Evolutionary conservation across 2,797 vertebrate genomes (phyloP), one percentile per base, ranked within the genome.

Genomic region (Vultur gryphus): DNA sequence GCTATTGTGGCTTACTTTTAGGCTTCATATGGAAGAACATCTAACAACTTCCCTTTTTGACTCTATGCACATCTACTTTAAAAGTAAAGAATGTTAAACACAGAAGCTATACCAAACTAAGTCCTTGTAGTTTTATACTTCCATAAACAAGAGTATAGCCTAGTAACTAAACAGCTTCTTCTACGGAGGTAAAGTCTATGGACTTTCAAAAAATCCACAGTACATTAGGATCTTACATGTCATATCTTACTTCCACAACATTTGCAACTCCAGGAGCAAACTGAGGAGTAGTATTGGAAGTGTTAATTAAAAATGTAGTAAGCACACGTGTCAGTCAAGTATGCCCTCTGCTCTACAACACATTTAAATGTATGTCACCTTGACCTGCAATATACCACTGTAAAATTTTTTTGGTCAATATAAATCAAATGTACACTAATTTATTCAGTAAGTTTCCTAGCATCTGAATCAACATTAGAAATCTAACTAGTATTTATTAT

Each of bases 381-480:
- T 98, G 98, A 98, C 98, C 97, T 96, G 97, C 91, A 98, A 97
- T 95, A 97, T 61, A 95, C 95, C 96, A 97, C 89, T 88, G 95
- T 97, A 97, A 98, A 97, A 95, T 83, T 96, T 97, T 95, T 97
- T 92, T 96, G 96, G 98, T 98, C 98, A 98, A 98, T 98, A 98
- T 96, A 97, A 97, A 98, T 98, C 97, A 98, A 98, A 97, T 65
- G 87, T 95, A 97, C 95, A 97, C 93, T 98, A 98, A 98, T 98
- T 97, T 98, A 98, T 98, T 98, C 98, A 97, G 95, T 87, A 97
- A 92, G 91, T 95, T 98, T 96, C 96, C 94, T 84, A 87, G 92
- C 91, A 94, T 97, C 97, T 98, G 98, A 98, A 98, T 98, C 98
- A 98, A 98, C 98, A 96, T 98, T 96, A 98, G 98, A 98, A 98